phyloP scores from a whole-genome alignment of 1,140 invertebrate genomes.

The Macrotrachela quadricornifera region DNA sequence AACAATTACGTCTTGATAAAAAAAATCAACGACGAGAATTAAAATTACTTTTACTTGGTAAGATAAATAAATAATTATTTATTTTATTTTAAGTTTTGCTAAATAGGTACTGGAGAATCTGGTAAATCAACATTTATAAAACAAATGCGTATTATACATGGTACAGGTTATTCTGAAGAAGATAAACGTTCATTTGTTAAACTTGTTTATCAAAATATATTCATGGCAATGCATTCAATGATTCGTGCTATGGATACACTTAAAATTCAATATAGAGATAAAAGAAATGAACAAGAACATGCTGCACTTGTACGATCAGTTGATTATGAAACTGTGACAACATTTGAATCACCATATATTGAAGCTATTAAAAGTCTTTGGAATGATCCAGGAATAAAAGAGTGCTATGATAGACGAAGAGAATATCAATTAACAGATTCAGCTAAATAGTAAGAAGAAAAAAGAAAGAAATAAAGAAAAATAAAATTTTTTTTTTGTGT shows the following conservation, averaged over 20 bases:
- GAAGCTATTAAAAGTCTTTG: constrained; percentile 90
- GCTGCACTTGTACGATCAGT: constrained; percentile 78
- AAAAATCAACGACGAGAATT: constrained; percentile 94
- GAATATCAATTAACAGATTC: constrained; percentile 99
- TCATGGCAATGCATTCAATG: constrained; percentile 99
- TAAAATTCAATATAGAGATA: constrained; percentile 76
- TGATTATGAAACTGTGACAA: constrained; percentile 95
- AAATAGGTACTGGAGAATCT: constrained; percentile 64
- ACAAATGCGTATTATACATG: constrained; percentile 99
- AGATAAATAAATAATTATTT: too few relatives aligned
- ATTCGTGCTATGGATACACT: constrained; percentile 96
- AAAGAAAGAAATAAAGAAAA: neutral
- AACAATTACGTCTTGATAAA: constrained; percentile 93
- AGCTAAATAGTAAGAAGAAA: constrained; percentile 83
- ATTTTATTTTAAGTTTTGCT: too few relatives aligned
- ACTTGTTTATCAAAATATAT: constrained; percentile 98
- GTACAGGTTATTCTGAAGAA: constrained; percentile 92
- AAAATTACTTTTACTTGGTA: constrained; percentile 79
- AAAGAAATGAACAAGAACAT: constrained; percentile 74
- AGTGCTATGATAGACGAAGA: constrained; percentile 93
- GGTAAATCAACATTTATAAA: constrained; percentile 99
- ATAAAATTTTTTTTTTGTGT: constrained; percentile 3
- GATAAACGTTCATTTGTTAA: constrained; percentile 95
- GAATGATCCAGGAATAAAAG: constrained; percentile 86
- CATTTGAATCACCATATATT: constrained; percentile 86